Percentiles rank a stretch among this genome's conserved stretches.
Conservation (phyloP, 23 tunicate species). For the Halocynthia roretzi region DNA sequence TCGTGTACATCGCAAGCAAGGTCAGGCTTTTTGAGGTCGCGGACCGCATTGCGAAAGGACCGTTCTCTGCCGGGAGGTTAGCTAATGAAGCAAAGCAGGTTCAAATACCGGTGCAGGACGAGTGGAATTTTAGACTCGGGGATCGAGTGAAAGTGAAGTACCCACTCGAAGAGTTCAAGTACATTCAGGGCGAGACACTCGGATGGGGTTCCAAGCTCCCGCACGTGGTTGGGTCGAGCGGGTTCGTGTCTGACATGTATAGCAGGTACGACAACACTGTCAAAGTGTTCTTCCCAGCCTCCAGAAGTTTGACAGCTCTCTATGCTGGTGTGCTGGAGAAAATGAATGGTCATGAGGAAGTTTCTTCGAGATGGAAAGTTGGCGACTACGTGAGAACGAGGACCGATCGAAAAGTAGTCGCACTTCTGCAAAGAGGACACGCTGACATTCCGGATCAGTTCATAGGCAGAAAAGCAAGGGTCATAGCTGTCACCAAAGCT, state of each 20-base stretch:
- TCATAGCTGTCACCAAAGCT: not conserved
- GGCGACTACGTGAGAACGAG: slow-evolving; percentile 17
- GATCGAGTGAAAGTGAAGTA: slow-evolving; percentile 10
- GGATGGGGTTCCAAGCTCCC: slow-evolving; percentile 6
- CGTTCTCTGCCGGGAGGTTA: not conserved
- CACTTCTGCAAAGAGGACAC: slow-evolving; percentile 1
- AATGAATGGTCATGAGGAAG: not conserved
- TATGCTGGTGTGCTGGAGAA: slow-evolving; percentile 16
- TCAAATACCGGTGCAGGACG: slow-evolving; percentile 2
- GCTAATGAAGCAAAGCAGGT: not conserved
- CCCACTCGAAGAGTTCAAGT: slow-evolving; percentile 12
- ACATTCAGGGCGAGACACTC: slow-evolving; percentile 6
- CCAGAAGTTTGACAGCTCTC: not conserved
- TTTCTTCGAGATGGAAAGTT: slow-evolving; percentile 13
- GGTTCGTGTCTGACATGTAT: not conserved
- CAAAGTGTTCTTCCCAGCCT: not conserved
- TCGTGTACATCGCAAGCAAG: slow-evolving; percentile 7
- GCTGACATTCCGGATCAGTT: not conserved
- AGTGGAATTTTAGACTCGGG: slow-evolving; percentile 16
- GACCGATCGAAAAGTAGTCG: slow-evolving; percentile 8
- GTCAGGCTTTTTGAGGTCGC: slow-evolving; percentile 4
- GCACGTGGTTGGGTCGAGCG: not conserved
- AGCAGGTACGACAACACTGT: slow-evolving; percentile 10
- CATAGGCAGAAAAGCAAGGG: slow-evolving; percentile 5
- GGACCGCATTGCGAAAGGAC: not conserved